Evolutionary conservation across 2,113 vertebrate genomes (phyloP), one percentile per base, ranked within the genome.

Genomic region (Larimichthys crocea): DNA sequence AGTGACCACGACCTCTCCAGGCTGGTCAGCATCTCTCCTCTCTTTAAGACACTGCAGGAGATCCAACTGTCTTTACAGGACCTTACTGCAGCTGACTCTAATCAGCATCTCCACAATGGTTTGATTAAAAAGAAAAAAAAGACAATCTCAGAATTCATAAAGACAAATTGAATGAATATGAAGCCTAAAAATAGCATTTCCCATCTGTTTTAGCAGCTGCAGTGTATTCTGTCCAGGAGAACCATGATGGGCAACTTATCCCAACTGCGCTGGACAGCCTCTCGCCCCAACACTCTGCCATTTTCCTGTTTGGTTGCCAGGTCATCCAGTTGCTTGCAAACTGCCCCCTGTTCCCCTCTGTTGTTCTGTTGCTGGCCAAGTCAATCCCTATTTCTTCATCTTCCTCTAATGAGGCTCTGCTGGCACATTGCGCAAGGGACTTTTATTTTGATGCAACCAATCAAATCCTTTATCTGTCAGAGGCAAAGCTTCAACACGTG

Each of bases 261-360:
- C 94, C 95, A 0, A 92, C 93, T 35, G 80, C 95, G 8, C 79
- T 96, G 72, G 93, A 95, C 84, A 92, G 73, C 69, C 94, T 97
- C 50, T 94, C 96, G 5, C 93, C 95, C 35, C 92, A 92, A 9
- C 92, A 95, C 86, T 94, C 94, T 2, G 92, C 95, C 8, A 68
- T 96, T 60, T 96, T 95, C 84, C 77, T 95, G 16, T 96, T 96
- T 79, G 96, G 95, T 64, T 95, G 95, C 76, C 92, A 94, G 24
- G 88, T 96, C 67, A 76, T 94, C 65, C 89, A 84, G 63, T 80
- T 95, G 78, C 92, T 96, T 26, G 89, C 88, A 76, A 88, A 70
- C 68, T 72, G 78, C 56, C 84, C 89, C 31, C 74, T 63, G 24
- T 94, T 94, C 56, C 94, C 94, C 48, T 83, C 91, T 1, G 80